phyloP scores from a whole-genome alignment of 2,888 invertebrate species.

The Lasioglossum malachurum region DNA sequence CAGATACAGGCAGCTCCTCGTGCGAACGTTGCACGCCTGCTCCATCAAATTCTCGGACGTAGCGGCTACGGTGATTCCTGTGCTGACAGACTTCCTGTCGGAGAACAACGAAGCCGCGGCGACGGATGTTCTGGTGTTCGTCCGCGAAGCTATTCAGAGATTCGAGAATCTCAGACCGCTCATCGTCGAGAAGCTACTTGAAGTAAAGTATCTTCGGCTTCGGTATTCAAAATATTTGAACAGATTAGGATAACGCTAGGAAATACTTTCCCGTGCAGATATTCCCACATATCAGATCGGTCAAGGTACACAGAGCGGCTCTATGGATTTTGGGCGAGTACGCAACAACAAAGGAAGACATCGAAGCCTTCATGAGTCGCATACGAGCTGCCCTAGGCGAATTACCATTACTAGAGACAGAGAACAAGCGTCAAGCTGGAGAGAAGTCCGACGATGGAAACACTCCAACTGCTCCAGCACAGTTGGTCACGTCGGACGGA shows the following conservation, averaged over 20 bases:
- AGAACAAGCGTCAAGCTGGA: slow-evolving; percentile 91
- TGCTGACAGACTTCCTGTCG: slow-evolving; percentile 96
- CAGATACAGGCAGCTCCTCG: slow-evolving; percentile 97
- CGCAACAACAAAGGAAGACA: slow-evolving; percentile 91
- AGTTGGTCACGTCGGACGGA: slow-evolving; percentile 98
- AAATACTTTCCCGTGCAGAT: slow-evolving; percentile 87
- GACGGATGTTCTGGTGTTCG: slow-evolving; percentile 96
- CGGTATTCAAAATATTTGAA: not conserved
- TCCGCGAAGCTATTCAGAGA: slow-evolving; percentile 98
- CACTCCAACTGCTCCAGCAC: slow-evolving; percentile 85
- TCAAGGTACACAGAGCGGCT: slow-evolving; percentile 96
- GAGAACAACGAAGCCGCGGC: slow-evolving; percentile 96
- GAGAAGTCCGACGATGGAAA: slow-evolving; percentile 86
- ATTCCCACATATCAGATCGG: slow-evolving; percentile 94
- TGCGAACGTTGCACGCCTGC: slow-evolving; percentile 96
- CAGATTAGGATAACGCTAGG: slow-evolving; percentile 19
- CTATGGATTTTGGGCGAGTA: slow-evolving; percentile 99
- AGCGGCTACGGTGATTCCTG: slow-evolving; percentile 96
- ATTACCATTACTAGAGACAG: slow-evolving; percentile 86
- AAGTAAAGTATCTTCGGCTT: slow-evolving; percentile 67
- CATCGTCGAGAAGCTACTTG: slow-evolving; percentile 89
- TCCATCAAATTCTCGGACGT: slow-evolving; percentile 98
- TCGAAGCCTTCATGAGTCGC: slow-evolving; percentile 92
- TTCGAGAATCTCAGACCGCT: slow-evolving; percentile 92
- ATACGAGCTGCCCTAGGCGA: slow-evolving; percentile 90